Evolutionary conservation across 2,113 vertebrate species (phyloP).

Genomic region (Empidonax traillii): DNA sequence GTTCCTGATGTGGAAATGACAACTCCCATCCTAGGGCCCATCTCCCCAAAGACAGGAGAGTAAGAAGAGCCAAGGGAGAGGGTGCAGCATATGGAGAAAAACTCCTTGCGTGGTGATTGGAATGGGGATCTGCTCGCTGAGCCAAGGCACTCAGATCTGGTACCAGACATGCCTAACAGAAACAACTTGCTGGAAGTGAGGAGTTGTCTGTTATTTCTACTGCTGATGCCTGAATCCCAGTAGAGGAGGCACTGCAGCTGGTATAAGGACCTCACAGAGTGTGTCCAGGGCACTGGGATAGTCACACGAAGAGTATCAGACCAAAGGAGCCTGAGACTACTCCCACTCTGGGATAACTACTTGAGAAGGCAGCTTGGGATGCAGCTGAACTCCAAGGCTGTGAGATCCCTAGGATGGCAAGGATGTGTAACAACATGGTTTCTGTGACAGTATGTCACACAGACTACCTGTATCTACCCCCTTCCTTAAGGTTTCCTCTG

Average conservation of each 20-base stretch:
- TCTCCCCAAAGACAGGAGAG: background rate
- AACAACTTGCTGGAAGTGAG: background rate
- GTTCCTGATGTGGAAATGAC: accelerated
- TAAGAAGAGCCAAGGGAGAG: background rate
- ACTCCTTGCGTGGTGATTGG: accelerated
- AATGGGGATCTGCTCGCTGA: background rate
- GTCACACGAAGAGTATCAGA: background rate
- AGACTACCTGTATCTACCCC: background rate
- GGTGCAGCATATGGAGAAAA: background rate
- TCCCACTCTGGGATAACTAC: background rate
- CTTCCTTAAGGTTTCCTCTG: background rate
- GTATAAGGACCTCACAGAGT: background rate
- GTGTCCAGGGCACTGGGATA: background rate
- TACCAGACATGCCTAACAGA: background rate
- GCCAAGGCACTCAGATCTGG: background rate
- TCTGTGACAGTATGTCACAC: background rate
- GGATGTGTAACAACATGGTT: accelerated
- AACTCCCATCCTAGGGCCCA: background rate
- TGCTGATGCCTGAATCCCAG: background rate
- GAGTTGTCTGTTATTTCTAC: background rate
- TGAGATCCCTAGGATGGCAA: background rate
- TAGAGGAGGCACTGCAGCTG: background rate
- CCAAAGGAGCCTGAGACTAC: background rate
- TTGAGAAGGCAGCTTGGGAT: background rate
- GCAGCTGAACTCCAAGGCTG: background rate